Conservation (phyloP, 2,797 vertebrate genomes). For the Serranus cabrilla region DNA sequence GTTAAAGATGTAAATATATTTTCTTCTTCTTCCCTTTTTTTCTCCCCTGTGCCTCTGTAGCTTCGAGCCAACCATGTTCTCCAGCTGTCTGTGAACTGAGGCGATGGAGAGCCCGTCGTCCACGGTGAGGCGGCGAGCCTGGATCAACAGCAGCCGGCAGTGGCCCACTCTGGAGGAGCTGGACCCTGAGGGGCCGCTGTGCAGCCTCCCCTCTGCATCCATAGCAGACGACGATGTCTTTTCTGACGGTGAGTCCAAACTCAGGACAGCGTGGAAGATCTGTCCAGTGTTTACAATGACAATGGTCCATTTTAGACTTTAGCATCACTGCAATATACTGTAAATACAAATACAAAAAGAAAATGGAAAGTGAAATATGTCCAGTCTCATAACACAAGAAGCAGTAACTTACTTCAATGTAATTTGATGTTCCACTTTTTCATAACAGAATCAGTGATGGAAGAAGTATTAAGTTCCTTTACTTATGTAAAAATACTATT, state of each 20-base stretch:
- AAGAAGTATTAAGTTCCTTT: no score
- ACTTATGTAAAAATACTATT: no score
- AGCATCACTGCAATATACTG: no score
- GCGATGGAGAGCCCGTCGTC: constrained; percentile 84
- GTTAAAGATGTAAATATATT: not conserved
- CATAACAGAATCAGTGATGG: no score
- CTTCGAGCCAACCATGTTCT: constrained; percentile 11
- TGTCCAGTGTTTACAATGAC: not conserved
- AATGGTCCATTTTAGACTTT: no score
- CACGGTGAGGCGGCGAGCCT: constrained; percentile 86
- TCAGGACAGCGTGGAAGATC: not conserved
- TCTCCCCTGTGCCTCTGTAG: not conserved
- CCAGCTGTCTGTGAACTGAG: constrained; percentile 36
- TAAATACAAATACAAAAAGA: no score
- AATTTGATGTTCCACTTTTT: no score
- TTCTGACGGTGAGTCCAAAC: constrained; percentile 72
- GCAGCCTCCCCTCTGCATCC: constrained; percentile 55
- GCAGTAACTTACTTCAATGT: no score
- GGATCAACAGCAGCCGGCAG: constrained; percentile 86
- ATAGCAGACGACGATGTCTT: constrained; percentile 79
- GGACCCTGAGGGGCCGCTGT: constrained; percentile 36
- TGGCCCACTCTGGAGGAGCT: constrained; percentile 78
- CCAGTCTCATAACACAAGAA: no score
- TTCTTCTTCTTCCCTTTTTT: not conserved
- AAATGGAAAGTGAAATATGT: no score